A percentile compares a stretch with the other conserved stretches of the same genome.
Conservation (phyloP, 2,113 vertebrate genomes). For the Pan troglodytes region NHGRI_mPanTro3-v2.1_pri NC_072411.2:18876501-18877000, state of each 20-base stretch:
- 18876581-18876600: not conserved
- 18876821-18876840: rapidly evolving
- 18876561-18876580: not conserved
- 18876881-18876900: not conserved
- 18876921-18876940: not conserved
- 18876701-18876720: not conserved
- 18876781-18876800: not conserved
- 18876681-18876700: not conserved
- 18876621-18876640: not conserved
- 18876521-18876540: not conserved
- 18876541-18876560: not conserved
- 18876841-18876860: not conserved
- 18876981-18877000: no score
- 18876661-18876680: not conserved
- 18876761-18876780: not conserved
- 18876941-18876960: no score
- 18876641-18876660: not conserved
- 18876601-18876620: not conserved
- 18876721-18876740: not conserved
- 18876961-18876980: no score
- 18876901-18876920: not conserved
- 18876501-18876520: not conserved
- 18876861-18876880: not conserved
- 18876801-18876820: not conserved
- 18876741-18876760: not conserved